These are phyloP conservation scores for Lutjanus argentimaculatus DNA, from an alignment of 2,797 vertebrate genomes.

Conservation along the genomic window DNA sequence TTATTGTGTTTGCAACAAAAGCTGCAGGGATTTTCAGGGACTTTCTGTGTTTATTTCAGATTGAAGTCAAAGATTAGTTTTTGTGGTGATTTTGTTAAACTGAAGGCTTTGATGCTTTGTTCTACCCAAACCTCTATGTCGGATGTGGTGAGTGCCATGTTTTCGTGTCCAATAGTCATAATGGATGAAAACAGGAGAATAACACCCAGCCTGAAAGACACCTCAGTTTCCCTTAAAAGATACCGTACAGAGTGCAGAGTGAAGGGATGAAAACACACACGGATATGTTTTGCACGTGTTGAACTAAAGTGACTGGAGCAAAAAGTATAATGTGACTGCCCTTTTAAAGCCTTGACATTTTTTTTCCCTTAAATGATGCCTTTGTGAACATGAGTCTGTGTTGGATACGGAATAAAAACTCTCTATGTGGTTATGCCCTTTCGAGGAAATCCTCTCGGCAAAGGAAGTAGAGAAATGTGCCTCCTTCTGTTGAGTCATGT, in stretches of 20 bases:
- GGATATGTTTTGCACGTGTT: neutral
- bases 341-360: constrained; percentile 17
- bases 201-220: neutral
- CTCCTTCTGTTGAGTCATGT: constrained; percentile 54
- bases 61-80: neutral
- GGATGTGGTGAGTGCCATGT: neutral
- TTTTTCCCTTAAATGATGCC: constrained; percentile 29
- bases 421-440: constrained; percentile 45
- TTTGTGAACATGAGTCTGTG: constrained; percentile 39
- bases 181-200: constrained; percentile 1
- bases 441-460: constrained; percentile 53
- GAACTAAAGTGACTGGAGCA: constrained; percentile 2
- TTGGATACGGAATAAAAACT: constrained; percentile 21
- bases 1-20: neutral
- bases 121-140: neutral
- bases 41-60: neutral
- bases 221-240: neutral
- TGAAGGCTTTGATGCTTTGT: neutral
- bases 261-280: constrained; percentile 1
- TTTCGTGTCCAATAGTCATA: neutral
- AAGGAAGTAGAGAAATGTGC: constrained; percentile 27
- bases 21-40: neutral
- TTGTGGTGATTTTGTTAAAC: neutral
- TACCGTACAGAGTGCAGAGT: neutral
- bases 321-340: constrained; percentile 24